Evolutionary conservation across 2,113 vertebrate genomes (phyloP).

Genomic region (Dasyornis broadbenti): DNA sequence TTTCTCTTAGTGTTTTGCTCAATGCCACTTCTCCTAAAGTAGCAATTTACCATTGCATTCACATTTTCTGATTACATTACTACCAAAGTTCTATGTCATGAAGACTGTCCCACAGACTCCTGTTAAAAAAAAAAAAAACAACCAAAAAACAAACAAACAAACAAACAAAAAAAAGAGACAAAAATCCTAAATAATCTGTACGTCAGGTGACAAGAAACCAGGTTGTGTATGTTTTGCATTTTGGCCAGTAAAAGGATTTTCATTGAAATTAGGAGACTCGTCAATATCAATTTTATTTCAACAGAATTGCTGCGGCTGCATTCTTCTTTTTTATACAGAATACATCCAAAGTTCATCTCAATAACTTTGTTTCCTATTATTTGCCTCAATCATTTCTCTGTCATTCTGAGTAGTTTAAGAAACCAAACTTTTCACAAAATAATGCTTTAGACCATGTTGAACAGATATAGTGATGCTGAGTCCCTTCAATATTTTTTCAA

Average conservation of each 20-base stretch:
- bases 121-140: background rate
- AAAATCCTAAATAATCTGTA: background rate
- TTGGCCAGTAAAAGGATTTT: background rate
- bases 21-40: background rate
- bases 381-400: background rate
- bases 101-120: background rate
- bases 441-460: background rate
- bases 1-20: background rate
- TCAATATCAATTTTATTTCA: background rate
- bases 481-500: background rate
- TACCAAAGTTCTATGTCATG: background rate
- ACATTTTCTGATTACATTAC: background rate
- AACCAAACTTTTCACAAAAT: background rate
- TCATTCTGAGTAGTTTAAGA: background rate
- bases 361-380: background rate
- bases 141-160: too few relatives aligned
- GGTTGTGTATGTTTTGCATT: background rate
- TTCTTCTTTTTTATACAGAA: background rate
- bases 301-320: background rate
- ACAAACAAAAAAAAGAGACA: too few relatives aligned
- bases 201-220: background rate
- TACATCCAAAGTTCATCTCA: background rate
- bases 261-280: background rate
- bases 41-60: background rate
- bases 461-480: background rate